A percentile compares a stretch with the other conserved stretches of the same genome.
Evolutionary conservation across 2,113 vertebrate genomes (phyloP).

Genomic region (Calonectris borealis): DNA sequence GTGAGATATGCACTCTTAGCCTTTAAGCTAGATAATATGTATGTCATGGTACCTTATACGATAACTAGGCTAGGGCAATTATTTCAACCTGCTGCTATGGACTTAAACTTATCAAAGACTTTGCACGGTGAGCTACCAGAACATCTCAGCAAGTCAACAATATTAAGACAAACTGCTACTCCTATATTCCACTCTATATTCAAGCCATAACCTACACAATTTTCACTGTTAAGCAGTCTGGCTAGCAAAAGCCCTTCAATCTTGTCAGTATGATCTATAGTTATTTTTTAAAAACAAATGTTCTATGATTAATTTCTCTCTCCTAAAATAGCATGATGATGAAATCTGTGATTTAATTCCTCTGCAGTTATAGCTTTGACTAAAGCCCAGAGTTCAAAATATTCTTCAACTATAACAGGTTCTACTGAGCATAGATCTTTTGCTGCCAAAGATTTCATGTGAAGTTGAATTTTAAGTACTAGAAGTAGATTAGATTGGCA

Average conservation of each 20-base stretch:
- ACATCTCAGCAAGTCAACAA: background rate
- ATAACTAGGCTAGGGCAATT: background rate
- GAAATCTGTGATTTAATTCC: background rate
- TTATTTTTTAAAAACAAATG: background rate
- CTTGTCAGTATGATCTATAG: background rate
- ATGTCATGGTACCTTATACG: background rate
- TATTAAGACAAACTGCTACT: background rate
- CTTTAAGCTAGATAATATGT: background rate
- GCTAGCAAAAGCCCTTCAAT: background rate
- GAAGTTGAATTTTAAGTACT: conserved; percentile 8
- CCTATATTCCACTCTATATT: background rate
- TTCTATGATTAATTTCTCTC: conserved; percentile 22
- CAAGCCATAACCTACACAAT: background rate
- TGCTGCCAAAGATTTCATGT: background rate
- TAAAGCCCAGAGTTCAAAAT: background rate
- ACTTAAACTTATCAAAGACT: background rate
- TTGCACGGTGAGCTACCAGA: background rate
- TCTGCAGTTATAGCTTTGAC: background rate
- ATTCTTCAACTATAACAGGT: background rate
- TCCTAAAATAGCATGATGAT: background rate
- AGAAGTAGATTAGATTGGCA: background rate
- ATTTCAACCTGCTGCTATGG: background rate
- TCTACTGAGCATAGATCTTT: background rate
- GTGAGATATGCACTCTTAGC: background rate
- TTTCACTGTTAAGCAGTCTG: conserved; percentile 1